A percentile compares a stretch with the other conserved stretches of the same genome.
Evolutionary conservation across 1,140 invertebrate species (phyloP).

Genomic region (Trichoplusia ni): DNA sequence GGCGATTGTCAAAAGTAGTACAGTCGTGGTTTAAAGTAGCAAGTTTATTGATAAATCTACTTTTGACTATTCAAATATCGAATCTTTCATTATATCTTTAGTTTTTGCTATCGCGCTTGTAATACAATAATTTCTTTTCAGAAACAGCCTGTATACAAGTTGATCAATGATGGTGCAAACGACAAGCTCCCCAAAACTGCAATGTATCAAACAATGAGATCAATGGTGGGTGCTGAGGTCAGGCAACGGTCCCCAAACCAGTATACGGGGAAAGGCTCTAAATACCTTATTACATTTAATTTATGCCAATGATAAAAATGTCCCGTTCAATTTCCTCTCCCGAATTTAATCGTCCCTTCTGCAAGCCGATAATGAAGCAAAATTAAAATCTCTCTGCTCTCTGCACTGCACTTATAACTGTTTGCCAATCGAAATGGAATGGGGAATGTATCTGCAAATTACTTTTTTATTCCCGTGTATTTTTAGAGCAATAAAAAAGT

Average conservation of each 20-base stretch:
- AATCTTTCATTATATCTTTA: not conserved
- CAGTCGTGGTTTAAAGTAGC: too few relatives aligned
- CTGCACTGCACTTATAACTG: not conserved
- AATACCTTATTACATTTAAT: conserved; percentile 42
- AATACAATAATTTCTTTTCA: not conserved
- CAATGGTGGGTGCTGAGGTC: conserved; percentile 52
- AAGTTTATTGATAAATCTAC: too few relatives aligned
- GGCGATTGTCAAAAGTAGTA: too few relatives aligned
- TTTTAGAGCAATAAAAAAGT: too few relatives aligned
- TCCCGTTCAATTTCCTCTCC: conserved; percentile 39
- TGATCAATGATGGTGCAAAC: conserved; percentile 50
- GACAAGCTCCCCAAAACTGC: conserved; percentile 65
- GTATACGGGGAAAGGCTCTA: conserved; percentile 54
- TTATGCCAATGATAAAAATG: conserved; percentile 45
- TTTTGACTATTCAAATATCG: not conserved
- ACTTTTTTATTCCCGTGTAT: not conserved
- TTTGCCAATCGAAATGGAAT: not conserved
- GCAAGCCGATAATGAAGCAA: conserved; percentile 15
- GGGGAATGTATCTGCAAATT: too few relatives aligned
- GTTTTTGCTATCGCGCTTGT: not conserved
- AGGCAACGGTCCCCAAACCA: conserved; percentile 72
- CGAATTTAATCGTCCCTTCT: conserved; percentile 30
- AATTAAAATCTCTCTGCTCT: not conserved
- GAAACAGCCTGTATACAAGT: conserved; percentile 48
- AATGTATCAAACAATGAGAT: conserved; percentile 62